Evolutionary conservation across 2,113 vertebrate species (phyloP), one percentile per base, ranked within the genome.

Genomic region (Lophius piscatorius): DNA sequence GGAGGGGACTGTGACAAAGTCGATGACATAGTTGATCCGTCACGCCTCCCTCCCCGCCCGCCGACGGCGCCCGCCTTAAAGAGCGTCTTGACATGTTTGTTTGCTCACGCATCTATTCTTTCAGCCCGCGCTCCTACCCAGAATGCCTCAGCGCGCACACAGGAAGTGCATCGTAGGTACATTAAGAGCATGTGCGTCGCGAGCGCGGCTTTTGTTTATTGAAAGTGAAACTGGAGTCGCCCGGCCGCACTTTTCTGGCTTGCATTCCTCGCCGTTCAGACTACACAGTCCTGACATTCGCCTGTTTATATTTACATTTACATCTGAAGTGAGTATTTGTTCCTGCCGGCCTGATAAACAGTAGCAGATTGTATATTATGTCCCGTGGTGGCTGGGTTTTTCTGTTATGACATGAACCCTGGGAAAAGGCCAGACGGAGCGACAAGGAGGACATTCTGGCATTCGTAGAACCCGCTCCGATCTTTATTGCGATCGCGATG

Each of bases 281-380:
- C 28, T 52, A 63, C 56, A 58, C 76, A 56, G 35, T 65, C 24
- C 68, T 49, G 70, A 72, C 71, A 56, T 65, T 16, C 3, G 17
- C 61, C 44, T 55, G 64, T 65, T 81, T 49, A 57, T 74, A 52
- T 70, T 81, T 82, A 74, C 63, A 33, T 61, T 51, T 55, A 14
- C 55, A 61, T 78, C 54, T 72, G 16, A 23, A 48, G 4, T 54
- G 79, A 59, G 54, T 79, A 82, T 86, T 81, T 86, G 36, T 66
- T 52, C 71, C 60, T n/a, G 26, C 36, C 7, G 31, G 1, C 40
- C 29, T 26, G 16, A 70, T 80, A 78, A 84, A 82, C 78, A 84
- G 45, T 4, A 50, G 44, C 52, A 2, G 18, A 13, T 57, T 81
- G 75, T 77, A 73, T 81, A 77, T 83, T 70, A 62, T 79, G 42